Evolutionary conservation across 1,140 invertebrate genomes (phyloP).

Genomic region (Pogonognathellus flavescens): DNA sequence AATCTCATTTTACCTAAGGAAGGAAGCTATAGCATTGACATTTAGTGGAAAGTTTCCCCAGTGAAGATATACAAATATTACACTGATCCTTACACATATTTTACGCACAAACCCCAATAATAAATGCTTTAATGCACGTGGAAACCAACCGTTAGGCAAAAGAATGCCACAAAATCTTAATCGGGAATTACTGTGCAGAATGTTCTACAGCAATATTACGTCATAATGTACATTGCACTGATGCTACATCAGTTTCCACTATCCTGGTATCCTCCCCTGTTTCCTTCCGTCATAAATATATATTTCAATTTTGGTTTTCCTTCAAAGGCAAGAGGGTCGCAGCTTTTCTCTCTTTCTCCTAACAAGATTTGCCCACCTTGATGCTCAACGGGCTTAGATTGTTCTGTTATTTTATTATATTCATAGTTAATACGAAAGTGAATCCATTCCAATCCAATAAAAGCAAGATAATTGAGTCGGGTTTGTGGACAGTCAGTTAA

Average conservation of each 20-base stretch:
- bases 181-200: neutral
- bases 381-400: neutral
- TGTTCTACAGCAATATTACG: neutral
- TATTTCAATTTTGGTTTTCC: conserved; percentile 41
- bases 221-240: neutral
- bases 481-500: conserved; percentile 38
- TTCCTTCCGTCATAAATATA: conserved; percentile 44
- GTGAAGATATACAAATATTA: no score
- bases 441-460: conserved; percentile 48
- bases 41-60: no score
- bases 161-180: conserved; percentile 1
- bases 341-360: neutral
- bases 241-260: neutral
- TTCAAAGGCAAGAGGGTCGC: neutral
- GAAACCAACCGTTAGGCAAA: neutral
- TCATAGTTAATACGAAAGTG: conserved; percentile 36
- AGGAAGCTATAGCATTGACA: neutral
- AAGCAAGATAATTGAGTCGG: conserved; percentile 30
- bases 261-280: neutral
- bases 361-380: conserved; percentile 42
- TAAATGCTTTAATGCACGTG: neutral
- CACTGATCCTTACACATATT: neutral
- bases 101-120: neutral
- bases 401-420: conserved; percentile 23
- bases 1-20: neutral